These are phyloP conservation scores for Alces alces DNA, from an alignment of 2,113 vertebrate genomes.

Conservation along the genomic window DNA sequence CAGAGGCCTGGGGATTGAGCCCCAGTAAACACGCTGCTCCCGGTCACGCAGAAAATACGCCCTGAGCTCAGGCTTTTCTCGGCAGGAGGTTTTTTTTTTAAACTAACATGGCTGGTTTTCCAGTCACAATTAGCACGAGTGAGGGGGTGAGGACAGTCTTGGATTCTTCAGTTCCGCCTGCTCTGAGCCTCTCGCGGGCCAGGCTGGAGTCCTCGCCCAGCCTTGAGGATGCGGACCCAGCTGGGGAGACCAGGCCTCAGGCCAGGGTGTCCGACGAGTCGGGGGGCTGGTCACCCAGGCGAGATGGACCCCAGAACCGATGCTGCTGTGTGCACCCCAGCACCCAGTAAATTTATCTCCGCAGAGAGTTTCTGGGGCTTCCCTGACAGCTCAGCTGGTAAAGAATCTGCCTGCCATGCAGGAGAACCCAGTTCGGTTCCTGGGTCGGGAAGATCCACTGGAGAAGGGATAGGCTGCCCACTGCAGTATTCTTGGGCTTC, in stretches of 20 bases:
- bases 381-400: background rate
- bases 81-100: too few species aligned
- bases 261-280: rapidly evolving
- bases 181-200: rapidly evolving
- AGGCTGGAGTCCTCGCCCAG: background rate
- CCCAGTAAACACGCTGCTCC: background rate
- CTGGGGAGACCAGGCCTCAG: rapidly evolving
- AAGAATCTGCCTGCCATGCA: too few species aligned
- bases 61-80: background rate
- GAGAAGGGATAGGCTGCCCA: too few species aligned
- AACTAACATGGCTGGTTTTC: rapidly evolving
- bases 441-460: too few species aligned
- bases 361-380: background rate
- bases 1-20: background rate
- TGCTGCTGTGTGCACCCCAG: rapidly evolving
- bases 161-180: rapidly evolving
- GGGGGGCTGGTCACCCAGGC: background rate
- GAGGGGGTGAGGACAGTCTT: background rate
- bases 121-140: rapidly evolving
- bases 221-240: background rate
- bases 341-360: rapidly evolving
- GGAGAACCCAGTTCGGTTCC: too few species aligned
- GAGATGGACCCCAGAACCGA: rapidly evolving
- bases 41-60: background rate
- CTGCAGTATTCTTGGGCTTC: too few species aligned